These are phyloP conservation scores for Sciurus vulgaris DNA, from an alignment of 2,797 vertebrate genomes.

Conservation along the genomic window DNA sequence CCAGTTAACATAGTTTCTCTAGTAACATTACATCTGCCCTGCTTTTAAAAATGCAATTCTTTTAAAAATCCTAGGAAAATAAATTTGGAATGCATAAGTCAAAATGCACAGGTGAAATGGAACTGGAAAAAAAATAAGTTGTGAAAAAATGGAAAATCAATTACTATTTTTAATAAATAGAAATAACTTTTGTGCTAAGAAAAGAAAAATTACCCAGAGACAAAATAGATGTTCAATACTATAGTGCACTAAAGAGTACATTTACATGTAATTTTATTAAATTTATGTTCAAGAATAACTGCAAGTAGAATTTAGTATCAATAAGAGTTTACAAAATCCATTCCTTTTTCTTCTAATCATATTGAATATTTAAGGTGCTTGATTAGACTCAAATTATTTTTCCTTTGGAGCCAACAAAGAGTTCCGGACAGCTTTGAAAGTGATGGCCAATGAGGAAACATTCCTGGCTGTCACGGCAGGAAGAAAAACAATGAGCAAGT, in stretches of 20 bases:
- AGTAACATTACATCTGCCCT: slow-evolving; percentile 15
- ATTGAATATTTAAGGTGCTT: slow-evolving; percentile 78
- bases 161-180: slow-evolving; percentile 83
- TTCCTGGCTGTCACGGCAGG: slow-evolving; percentile 25
- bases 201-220: slow-evolving; percentile 84
- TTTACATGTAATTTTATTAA: slow-evolving; percentile 87
- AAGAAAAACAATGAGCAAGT: slow-evolving; percentile 69
- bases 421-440: slow-evolving; percentile 61
- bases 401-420: slow-evolving; percentile 61
- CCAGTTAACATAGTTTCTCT: slow-evolving; percentile 41
- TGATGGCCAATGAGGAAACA: slow-evolving; percentile 74
- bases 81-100: slow-evolving; percentile 60
- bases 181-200: slow-evolving; percentile 79
- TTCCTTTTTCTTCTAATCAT: slow-evolving; percentile 79
- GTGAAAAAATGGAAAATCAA: slow-evolving; percentile 76
- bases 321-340: slow-evolving; percentile 80
- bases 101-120: slow-evolving; percentile 38
- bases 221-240: slow-evolving; percentile 82
- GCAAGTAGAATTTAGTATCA: slow-evolving; percentile 81
- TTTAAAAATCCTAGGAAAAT: slow-evolving; percentile 63
- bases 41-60: slow-evolving; percentile 54
- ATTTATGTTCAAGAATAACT: slow-evolving; percentile 71
- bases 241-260: slow-evolving; percentile 85
- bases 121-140: slow-evolving; percentile 70
- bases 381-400: slow-evolving; percentile 70